These are phyloP conservation scores for Bovichtus diacanthus DNA, from an alignment of 2,797 vertebrate species.

Conservation along the genomic window DNA sequence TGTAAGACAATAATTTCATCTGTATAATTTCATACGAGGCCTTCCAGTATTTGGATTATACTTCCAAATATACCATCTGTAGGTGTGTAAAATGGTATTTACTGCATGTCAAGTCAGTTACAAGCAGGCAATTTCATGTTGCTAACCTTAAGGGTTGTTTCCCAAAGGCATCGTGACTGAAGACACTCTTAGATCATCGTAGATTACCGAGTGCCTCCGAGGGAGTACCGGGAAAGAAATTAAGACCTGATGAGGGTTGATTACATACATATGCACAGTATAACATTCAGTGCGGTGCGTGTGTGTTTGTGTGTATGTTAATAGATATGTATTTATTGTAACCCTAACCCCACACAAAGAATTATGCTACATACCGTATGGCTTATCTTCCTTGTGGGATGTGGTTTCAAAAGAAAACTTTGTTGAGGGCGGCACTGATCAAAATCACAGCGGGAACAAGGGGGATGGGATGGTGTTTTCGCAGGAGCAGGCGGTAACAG, in stretches of 20 bases:
- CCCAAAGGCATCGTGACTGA: not conserved
- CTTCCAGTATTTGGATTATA: not conserved
- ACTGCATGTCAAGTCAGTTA: too few species aligned
- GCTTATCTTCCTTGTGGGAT: constrained; percentile 1
- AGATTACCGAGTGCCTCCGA: not conserved
- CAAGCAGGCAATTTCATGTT: not conserved
- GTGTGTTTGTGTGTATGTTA: too few species aligned
- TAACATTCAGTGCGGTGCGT: too few species aligned
- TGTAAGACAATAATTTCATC: not conserved
- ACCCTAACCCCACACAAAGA: too few species aligned
- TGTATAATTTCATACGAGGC: not conserved
- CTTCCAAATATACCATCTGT: not conserved
- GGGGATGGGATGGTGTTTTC: constrained; percentile 22
- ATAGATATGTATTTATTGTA: too few species aligned
- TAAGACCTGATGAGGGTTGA: too few species aligned
- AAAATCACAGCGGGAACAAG: constrained; percentile 35
- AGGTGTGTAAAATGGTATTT: too few species aligned
- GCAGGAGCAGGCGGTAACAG: constrained; percentile 26
- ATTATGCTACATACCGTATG: not conserved
- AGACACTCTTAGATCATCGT: not conserved
- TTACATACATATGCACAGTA: too few species aligned
- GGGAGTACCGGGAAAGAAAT: too few species aligned
- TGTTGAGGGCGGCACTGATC: constrained; percentile 40
- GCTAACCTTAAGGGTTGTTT: constrained; percentile 2
- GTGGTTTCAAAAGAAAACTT: constrained; percentile 36